Conservation (phyloP, 2,888 invertebrate genomes). For the Serripes groenlandicus region DNA sequence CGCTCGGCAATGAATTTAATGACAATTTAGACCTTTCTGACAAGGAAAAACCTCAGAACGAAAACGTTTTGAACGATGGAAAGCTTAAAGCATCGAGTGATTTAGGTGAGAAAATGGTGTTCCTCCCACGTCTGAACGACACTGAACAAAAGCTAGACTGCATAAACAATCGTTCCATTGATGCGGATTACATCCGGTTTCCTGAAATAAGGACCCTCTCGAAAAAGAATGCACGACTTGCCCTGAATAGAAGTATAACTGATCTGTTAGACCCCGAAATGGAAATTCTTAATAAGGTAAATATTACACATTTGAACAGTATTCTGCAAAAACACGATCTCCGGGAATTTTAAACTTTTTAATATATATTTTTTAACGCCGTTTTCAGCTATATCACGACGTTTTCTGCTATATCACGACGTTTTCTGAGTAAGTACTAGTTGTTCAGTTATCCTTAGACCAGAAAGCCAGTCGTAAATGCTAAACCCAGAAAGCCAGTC, state of each 20-base stretch:
- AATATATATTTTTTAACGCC: no score
- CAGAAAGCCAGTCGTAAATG: no score
- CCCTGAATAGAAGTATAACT: conserved; percentile 52
- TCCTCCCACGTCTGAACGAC: conserved; percentile 20
- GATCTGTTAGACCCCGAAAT: conserved; percentile 55
- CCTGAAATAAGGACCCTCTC: conserved; percentile 44
- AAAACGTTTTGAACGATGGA: neutral
- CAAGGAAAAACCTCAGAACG: neutral
- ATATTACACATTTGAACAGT: neutral
- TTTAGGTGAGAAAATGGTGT: neutral
- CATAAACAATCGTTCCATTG: neutral
- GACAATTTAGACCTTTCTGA: neutral
- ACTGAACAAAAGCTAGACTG: conserved; percentile 1
- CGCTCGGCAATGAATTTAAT: neutral
- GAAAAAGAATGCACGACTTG: conserved; percentile 11
- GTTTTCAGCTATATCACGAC: no score
- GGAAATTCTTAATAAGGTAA: conserved; percentile 54
- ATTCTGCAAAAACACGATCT: no score
- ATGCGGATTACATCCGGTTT: conserved; percentile 25
- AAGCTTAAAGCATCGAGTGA: neutral
- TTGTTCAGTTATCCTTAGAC: no score
- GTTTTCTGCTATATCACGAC: no score
- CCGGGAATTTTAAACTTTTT: no score
- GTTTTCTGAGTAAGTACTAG: no score
- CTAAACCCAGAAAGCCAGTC: no score